Conservation (phyloP, 2,797 vertebrate genomes). For the Decapterus maruadsi region DNA sequence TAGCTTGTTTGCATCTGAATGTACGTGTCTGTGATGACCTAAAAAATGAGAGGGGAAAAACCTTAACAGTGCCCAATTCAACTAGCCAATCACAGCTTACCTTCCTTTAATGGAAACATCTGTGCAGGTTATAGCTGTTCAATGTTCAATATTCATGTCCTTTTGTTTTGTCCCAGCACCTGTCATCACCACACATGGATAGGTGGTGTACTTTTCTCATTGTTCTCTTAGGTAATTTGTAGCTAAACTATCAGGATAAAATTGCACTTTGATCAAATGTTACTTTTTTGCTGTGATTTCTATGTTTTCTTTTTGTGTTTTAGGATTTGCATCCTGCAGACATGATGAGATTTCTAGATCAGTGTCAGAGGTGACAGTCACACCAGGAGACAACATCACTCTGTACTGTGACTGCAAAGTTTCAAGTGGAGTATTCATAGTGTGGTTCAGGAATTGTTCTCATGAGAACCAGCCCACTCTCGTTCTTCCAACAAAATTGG, state of each 20-base stretch:
- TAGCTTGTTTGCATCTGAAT: too few relatives aligned
- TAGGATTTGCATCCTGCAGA: slow-evolving; percentile 28
- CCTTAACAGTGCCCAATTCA: not conserved
- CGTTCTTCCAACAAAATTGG: not conserved
- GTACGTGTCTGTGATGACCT: too few relatives aligned
- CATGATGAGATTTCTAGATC: slow-evolving; percentile 15
- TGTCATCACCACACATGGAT: not conserved
- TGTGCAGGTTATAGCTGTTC: not conserved
- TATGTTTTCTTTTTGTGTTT: not conserved
- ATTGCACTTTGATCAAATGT: too few relatives aligned
- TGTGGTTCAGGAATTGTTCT: slow-evolving; percentile 61
- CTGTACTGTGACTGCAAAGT: slow-evolving; percentile 42
- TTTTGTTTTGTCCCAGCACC: not conserved
- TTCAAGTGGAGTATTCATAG: not conserved
- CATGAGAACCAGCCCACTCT: slow-evolving; percentile 54
- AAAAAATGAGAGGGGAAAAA: too few relatives aligned
- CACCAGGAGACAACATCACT: slow-evolving; percentile 43
- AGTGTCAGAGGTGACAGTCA: slow-evolving; percentile 10
- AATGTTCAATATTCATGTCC: not conserved
- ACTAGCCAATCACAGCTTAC: slow-evolving; percentile 27
- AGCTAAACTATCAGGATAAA: too few relatives aligned
- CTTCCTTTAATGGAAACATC: slow-evolving; percentile 42
- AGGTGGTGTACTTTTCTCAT: not conserved
- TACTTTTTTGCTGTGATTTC: too few relatives aligned
- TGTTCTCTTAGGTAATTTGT: not conserved